Evolutionary conservation across 1,140 invertebrate species (phyloP), one percentile per base, ranked within the genome.

Genomic region (Apis cerana): DNA sequence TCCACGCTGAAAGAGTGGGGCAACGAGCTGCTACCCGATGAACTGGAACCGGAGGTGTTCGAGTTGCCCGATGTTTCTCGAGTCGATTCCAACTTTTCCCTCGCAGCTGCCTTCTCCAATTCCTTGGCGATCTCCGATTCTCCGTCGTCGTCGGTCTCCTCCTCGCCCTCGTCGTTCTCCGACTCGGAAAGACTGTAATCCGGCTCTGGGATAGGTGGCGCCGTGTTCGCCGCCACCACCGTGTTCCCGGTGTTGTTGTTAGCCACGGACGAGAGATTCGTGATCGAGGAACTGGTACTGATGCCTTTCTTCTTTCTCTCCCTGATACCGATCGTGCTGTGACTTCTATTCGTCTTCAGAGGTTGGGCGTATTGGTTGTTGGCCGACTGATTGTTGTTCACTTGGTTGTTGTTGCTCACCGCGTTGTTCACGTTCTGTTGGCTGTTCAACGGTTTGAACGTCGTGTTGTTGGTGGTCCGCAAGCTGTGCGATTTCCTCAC

Each of bases 181-280:
- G 96, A 97, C 89, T 97, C 97, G 75, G 96, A 97, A 89, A 97
- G 95, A 92, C 97, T 98, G 93, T 98, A 98, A 93, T 98, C 98
- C 0, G 97, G 97, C 90, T 98, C 97, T 1, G 97, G 98, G 79
- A 98, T 98, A 8, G 97, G 97, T 15, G 97, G 97, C 7, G 95
- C 95, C 8, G 85, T 1, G 82, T 86, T 21, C 1, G 87, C 13
- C 83, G 94, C 92, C 1, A 86, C 15, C 83, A 94, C 92, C 5
- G 65, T 17, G 17, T 69, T 27, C n/a, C 85, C 81, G 27, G 90
- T 86, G 13, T 82, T 59, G 56, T 88, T 74, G 52, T 68, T 79
- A 23, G 64, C 33, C 43, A 88, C 72, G 33, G 90, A 88, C 11
- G 92, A 90, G 9, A 94, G 82, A 89, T 94, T 94, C 52, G 90